phyloP scores from a whole-genome alignment of 2,888 invertebrate species.

The Lysandra coridon region DNA sequence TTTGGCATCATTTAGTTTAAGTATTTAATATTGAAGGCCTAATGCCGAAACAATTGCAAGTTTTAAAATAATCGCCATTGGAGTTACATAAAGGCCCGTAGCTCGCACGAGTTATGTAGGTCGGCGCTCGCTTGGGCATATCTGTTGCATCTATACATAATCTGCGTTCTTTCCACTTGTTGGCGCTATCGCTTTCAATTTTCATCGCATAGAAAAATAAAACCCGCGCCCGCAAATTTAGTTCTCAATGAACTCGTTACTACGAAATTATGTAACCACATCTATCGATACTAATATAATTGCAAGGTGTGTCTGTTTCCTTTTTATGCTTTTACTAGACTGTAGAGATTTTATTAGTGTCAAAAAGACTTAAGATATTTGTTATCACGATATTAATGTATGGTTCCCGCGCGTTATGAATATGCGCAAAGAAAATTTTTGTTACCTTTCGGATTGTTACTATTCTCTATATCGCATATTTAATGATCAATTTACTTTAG shows the following conservation, averaged over 20 bases:
- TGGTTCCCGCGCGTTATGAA: too few relatives aligned
- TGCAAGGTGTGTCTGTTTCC: not conserved
- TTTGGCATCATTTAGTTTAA: not conserved
- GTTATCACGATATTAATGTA: too few relatives aligned
- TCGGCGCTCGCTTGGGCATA: slow-evolving; percentile 24
- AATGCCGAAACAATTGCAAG: not conserved
- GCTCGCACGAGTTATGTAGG: slow-evolving; percentile 30
- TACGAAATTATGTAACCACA: not conserved
- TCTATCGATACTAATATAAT: too few relatives aligned
- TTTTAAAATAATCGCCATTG: slow-evolving; percentile 18
- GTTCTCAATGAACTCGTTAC: not conserved
- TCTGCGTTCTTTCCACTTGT: slow-evolving; percentile 33
- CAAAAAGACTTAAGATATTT: too few relatives aligned
- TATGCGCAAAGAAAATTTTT: too few relatives aligned
- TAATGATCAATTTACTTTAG: too few relatives aligned
- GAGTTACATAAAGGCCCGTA: slow-evolving; percentile 19
- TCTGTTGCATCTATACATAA: slow-evolving; percentile 32
- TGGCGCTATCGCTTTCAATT: slow-evolving; percentile 19
- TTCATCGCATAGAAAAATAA: slow-evolving; percentile 22
- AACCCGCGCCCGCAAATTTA: not conserved
- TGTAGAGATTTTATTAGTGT: too few relatives aligned
- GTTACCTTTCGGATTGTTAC: too few relatives aligned
- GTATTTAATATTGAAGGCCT: not conserved
- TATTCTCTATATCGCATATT: too few relatives aligned
- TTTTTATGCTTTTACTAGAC: too few relatives aligned